Base-by-base conservation (phyloP, 2,797 vertebrate species). In the Spinibarbus caldwelli region DNA sequence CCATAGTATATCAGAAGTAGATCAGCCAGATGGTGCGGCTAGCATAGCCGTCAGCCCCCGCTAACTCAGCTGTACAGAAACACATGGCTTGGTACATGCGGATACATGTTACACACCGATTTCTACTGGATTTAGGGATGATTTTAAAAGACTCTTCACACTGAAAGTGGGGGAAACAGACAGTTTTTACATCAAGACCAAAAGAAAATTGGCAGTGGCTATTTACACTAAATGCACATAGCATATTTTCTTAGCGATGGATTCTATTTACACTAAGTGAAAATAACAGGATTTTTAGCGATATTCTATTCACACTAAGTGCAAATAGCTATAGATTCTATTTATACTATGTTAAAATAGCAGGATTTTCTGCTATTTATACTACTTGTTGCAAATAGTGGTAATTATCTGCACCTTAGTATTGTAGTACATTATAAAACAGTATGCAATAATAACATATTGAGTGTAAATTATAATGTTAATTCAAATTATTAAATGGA, bases 11-110 rank as follows among this genome's bases (percentile, higher is more conserved):
- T 45, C 78, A 78, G 67, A 78, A 84, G 67, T 36, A 76, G 79
- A 72, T 57, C 38, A 80, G 76, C 75, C 86, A 89, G 83, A 87
- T 87, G 87, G 87, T 85, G 52, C 21, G 31, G 76, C 80, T 76
- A 80, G 73, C 36, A 6, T 79, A 84, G 82, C 72, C 47, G 78
- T 81, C 85, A 79, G 72, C 54, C 47, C 76, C 29, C 15, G 47
- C 85, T 52, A 68, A 29, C 43, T 10, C 72, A 52, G 73, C 87
- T 62, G 38, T 47, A 79, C 21, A 73, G 26, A 62, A 62, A 75
- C 45, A 52, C 29, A 21, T 5, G 5, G 71, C 26, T 47, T 15
- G 4, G n/a, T 47, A 73, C 4, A 19, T 31, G 26, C 21, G 45
- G 71, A 75, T 75, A 34, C 29, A 23, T 2, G n/a, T 45, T 26